phyloP scores from a whole-genome alignment of 2,888 invertebrate species.

The Chymomyza procnemis region DNA sequence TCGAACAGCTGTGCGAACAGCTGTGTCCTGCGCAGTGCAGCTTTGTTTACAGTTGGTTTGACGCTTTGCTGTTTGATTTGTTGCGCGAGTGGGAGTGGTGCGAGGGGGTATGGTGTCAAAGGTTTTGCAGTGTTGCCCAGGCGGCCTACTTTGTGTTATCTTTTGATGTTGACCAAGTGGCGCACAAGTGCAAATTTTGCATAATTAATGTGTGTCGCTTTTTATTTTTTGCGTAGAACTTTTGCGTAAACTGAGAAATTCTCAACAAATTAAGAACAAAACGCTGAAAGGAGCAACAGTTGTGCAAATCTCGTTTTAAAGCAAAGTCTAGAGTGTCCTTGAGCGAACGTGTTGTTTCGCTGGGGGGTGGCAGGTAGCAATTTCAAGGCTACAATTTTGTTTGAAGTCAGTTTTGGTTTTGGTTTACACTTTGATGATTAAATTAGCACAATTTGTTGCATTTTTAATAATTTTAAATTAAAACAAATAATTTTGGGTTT shows the following conservation, averaged over 20 bases:
- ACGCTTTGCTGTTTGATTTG: constrained; percentile 28
- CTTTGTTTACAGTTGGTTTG: constrained; percentile 65
- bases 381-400: too few species aligned
- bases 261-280: constrained; percentile 1
- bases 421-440: too few species aligned
- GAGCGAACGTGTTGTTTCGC: too few species aligned
- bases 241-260: neutral
- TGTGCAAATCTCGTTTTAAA: neutral
- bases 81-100: neutral
- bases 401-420: too few species aligned
- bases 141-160: neutral
- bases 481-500: too few species aligned
- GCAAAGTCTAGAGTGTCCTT: neutral
- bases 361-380: too few species aligned
- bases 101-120: constrained; percentile 6
- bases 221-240: constrained; percentile 28
- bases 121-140: neutral
- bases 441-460: too few species aligned
- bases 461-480: too few species aligned
- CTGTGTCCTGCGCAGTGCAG: constrained; percentile 65
- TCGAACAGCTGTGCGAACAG: constrained; percentile 18
- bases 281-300: neutral
- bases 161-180: constrained; percentile 3
- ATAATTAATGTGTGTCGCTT: constrained; percentile 1
- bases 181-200: constrained; percentile 16